Conservation (phyloP, 2,888 invertebrate species). For the Drosophila peninsularis region DNA sequence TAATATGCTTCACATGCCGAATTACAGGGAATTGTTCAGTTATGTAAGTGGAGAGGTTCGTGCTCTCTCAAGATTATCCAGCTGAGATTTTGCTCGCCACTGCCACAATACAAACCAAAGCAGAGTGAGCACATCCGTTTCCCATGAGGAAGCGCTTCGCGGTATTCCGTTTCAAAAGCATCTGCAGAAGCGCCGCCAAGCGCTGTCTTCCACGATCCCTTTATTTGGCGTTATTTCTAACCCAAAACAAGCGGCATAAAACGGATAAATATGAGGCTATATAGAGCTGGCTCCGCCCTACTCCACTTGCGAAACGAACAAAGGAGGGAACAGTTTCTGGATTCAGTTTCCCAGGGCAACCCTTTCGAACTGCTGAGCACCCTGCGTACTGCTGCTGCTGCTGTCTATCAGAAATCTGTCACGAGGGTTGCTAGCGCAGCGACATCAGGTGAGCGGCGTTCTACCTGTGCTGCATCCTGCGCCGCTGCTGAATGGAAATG, state of each 20-base stretch:
- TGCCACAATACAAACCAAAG: neutral
- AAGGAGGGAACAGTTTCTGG: conserved; percentile 13
- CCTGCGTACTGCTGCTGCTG: conserved; percentile 29
- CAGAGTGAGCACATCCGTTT: conserved; percentile 36
- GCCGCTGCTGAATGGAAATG: conserved; percentile 16
- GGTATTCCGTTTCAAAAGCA: conserved; percentile 55
- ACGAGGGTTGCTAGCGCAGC: conserved; percentile 23
- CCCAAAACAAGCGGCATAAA: conserved; percentile 53
- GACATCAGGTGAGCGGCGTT: conserved; percentile 11
- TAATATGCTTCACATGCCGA: neutral
- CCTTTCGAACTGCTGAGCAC: conserved; percentile 47
- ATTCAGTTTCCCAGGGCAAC: conserved; percentile 45
- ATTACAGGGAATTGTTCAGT: neutral
- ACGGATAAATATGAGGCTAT: neutral
- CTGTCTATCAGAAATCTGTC: conserved; percentile 64
- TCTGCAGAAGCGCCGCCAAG: conserved; percentile 46
- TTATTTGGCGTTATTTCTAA: conserved; percentile 54
- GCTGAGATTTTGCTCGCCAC: neutral
- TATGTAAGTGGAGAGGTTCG: neutral
- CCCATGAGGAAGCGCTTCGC: conserved; percentile 41
- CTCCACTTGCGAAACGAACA: conserved; percentile 23
- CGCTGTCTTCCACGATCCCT: conserved; percentile 5
- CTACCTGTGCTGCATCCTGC: conserved; percentile 27
- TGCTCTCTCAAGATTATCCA: neutral
- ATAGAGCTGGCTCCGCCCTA: conserved; percentile 18